Conservation (phyloP, 2,113 vertebrate species). For the Shinisaurus crocodilurus region DNA sequence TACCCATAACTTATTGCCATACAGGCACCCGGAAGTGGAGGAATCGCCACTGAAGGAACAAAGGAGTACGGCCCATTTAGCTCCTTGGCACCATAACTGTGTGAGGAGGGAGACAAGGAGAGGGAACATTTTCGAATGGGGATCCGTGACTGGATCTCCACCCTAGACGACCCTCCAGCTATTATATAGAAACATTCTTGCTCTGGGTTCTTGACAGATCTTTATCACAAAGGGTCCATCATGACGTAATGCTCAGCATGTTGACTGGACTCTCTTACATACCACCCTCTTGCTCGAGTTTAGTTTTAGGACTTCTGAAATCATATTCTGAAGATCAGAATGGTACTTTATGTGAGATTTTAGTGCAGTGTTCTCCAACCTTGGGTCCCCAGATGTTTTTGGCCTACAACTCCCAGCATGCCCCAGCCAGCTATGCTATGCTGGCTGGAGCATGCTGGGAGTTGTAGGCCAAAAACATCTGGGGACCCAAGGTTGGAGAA, state of each 20-base stretch:
- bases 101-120: too few relatives aligned
- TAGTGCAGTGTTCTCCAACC: too few relatives aligned
- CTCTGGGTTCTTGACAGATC: neutral
- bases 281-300: neutral
- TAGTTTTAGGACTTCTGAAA: neutral
- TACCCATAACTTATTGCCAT: neutral
- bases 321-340: too few relatives aligned
- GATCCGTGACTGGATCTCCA: neutral
- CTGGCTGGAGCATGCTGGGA: too few relatives aligned
- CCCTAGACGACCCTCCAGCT: neutral
- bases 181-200: neutral
- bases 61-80: neutral
- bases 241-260: neutral
- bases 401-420: too few relatives aligned
- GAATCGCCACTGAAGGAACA: neutral
- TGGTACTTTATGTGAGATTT: too few relatives aligned
- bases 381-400: too few relatives aligned
- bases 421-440: too few relatives aligned
- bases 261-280: neutral
- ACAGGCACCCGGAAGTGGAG: neutral
- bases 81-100: neutral
- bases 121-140: neutral
- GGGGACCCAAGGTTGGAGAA: too few relatives aligned
- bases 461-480: too few relatives aligned
- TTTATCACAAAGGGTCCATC: neutral